Evolutionary conservation across 2,888 invertebrate species (phyloP).

Genomic region (Actias luna): DNA sequence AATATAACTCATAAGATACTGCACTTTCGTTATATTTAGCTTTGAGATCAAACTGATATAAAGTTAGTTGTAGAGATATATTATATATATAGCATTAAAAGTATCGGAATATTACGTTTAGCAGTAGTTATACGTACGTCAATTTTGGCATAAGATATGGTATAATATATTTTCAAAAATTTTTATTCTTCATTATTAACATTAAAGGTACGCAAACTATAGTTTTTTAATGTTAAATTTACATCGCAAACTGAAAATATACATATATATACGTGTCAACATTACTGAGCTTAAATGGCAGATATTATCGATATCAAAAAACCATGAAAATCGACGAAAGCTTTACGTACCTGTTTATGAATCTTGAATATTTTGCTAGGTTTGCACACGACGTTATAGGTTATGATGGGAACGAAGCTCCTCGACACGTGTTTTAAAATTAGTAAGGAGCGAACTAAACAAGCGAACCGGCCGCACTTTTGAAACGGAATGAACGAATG

Average conservation of each 20-base stretch:
- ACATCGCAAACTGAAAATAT: not conserved
- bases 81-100: not conserved
- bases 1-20: not conserved
- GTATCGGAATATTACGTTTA: too few species aligned
- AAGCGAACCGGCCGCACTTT: conserved; percentile 27
- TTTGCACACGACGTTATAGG: conserved; percentile 41
- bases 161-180: not conserved
- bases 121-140: too few species aligned
- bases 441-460: conserved; percentile 29
- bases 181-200: not conserved
- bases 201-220: not conserved
- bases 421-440: conserved; percentile 62
- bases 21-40: not conserved
- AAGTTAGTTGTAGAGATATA: not conserved
- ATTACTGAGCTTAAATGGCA: not conserved
- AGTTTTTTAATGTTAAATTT: not conserved
- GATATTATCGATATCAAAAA: conserved; percentile 5
- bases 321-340: conserved; percentile 19
- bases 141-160: too few species aligned
- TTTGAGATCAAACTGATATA: not conserved
- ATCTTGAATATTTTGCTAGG: conserved; percentile 25
- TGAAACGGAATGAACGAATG: conserved; percentile 60
- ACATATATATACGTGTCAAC: conserved; percentile 5
- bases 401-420: conserved; percentile 57
- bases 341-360: conserved; percentile 30